Conservation (phyloP, 2,113 vertebrate genomes). For the Antigone vipio region DNA sequence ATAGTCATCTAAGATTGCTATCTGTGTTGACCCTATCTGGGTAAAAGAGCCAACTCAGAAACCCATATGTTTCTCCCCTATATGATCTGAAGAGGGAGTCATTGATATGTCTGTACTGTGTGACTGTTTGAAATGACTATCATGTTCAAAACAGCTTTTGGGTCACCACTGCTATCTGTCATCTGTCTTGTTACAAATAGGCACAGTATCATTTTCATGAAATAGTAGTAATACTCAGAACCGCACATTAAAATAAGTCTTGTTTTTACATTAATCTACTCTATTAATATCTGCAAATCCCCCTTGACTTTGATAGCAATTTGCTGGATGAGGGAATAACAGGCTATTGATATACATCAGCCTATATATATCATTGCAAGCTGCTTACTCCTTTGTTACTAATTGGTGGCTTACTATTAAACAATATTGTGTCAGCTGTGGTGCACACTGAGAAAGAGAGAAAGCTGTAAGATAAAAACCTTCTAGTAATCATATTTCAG, state of each 20-base stretch:
- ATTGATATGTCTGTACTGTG: not conserved
- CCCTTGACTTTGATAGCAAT: not conserved
- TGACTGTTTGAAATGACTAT: not conserved
- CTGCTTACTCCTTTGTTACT: not conserved
- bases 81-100: not conserved
- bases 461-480: not conserved
- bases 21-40: not conserved
- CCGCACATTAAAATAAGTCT: not conserved
- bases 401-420: not conserved
- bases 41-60: not conserved
- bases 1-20: not conserved
- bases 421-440: not conserved
- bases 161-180: not conserved
- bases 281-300: not conserved
- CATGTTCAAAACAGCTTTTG: not conserved
- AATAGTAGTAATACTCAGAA: not conserved
- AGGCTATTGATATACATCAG: not conserved
- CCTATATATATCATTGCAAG: not conserved
- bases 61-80: not conserved
- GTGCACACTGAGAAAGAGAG: not conserved
- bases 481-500: not conserved
- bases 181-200: not conserved
- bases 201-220: not conserved
- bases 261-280: not conserved
- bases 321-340: not conserved